A percentile compares a stretch with the other conserved stretches of the same genome.
Conservation (phyloP, 2,888 invertebrate genomes). For the Aphrophora alni region DNA sequence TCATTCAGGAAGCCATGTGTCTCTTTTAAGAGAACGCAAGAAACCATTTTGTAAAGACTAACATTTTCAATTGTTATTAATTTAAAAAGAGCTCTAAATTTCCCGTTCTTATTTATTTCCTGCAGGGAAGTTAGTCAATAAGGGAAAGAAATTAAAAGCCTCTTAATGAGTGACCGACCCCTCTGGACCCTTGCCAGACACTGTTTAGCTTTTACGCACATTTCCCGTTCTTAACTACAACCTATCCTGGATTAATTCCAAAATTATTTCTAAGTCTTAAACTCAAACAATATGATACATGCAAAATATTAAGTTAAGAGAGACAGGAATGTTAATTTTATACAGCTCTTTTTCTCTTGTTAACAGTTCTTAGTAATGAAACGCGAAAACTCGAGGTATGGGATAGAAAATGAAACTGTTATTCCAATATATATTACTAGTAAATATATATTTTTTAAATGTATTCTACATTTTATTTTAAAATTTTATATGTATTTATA, state of each 20-base stretch:
- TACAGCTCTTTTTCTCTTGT: too few species aligned
- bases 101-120: not conserved
- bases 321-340: too few species aligned
- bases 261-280: constrained; percentile 32
- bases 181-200: not conserved
- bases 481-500: too few species aligned
- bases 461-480: too few species aligned
- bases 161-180: not conserved
- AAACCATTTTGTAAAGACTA: not conserved
- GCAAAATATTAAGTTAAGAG: too few species aligned
- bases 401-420: too few species aligned
- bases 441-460: too few species aligned
- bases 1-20: not conserved
- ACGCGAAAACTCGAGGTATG: too few species aligned
- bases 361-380: too few species aligned
- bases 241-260: constrained; percentile 27
- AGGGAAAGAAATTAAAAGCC: not conserved
- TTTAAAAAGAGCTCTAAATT: not conserved
- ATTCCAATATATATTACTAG: too few species aligned
- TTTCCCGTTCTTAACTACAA: not conserved
- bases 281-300: too few species aligned
- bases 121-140: not conserved
- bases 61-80: not conserved
- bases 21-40: not conserved
- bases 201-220: not conserved